Evolutionary conservation across 2,797 vertebrate species (phyloP), one percentile per base, ranked within the genome.

Genomic region (Sardinella longiceps): DNA sequence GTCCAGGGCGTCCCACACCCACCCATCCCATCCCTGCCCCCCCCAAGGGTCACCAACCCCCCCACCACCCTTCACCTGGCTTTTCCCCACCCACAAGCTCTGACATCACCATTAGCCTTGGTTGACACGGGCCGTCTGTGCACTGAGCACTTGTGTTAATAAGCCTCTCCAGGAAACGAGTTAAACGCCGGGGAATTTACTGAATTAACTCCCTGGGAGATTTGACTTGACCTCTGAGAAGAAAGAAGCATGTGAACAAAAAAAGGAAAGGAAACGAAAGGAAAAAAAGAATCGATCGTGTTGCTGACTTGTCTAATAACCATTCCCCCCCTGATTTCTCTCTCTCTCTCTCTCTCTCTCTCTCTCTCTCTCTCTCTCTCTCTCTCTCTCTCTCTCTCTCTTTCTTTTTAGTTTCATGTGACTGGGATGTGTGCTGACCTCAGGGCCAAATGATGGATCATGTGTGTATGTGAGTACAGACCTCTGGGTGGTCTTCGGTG

Each of bases 261-360:
- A 53, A 23, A 20, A 28, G 25, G 1, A 30, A 70, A 70, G 60
- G 3, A n/a, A n/a, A n/a, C n/a, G n/a, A n/a, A n/a, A n/a, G n/a
- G n/a, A n/a, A n/a, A n/a, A n/a, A n/a, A n/a, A n/a, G n/a, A 70
- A 70, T 33, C 63, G 63, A 70, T 70, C 30, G 63, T 70, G 11
- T 33, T 28, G 11, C 28, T 70, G 14, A 33, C 23, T 15, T 3
- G 4, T 14, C 28, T 15, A 70, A 14, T 28, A 70, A 14, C 63
- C 30, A 66, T 33, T 66, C 63, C 33, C 28, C 28, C 5, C 5
- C 63, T 33, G 63, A 37, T 70, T 37, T 70, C 9, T 33, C 33
- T 15, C 12, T 37, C 5, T 23, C 18, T 5, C 15, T 14, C 15
- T 50, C 11, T 23, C 6, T 20, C 20, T 23, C 18, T 53, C 33